Base-by-base conservation (phyloP, 1,140 invertebrate species). In the Protaetia brevitarsis region DNA sequence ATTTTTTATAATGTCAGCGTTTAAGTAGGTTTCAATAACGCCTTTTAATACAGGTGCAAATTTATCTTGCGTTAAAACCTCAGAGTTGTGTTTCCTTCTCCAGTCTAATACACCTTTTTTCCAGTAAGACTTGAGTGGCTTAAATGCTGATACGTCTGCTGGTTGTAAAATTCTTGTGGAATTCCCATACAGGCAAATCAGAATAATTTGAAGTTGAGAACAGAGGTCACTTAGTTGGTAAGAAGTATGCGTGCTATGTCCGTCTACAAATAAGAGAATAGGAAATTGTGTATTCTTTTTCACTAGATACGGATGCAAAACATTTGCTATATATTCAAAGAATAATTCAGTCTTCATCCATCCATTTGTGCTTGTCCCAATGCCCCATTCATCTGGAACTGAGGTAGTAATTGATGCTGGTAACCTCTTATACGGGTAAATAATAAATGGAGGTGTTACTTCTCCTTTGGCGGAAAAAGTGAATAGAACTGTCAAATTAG, bases 321-420 rank as follows among this genome's bases (percentile, higher is more conserved):
- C 66, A 67, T 79, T 75, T 59, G 65, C 65, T 30, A 78, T 70
- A 63, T 76, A 80, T 64, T 79, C 77, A 64, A 73, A 79, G 67
- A 80, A 79, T 2, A 71, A 19, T 68, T 74, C 71, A 26, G 66
- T 62, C 57, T 64, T 80, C 78, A 79, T 80, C 78, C 78, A 80
- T 2, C 78, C 74, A 57, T 58, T 77, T 10, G 74, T 72, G 63
- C 71, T 73, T 10, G 37, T 61, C 8, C 77, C 74, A 30, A 77
- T 64, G 13, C 72, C 76, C 77, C 77, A 80, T 23, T 58, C 37
- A 62, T 67, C 28, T 4, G 77, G 77, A 19, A 79, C 66, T 57
- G 62, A 70, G 11, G 68, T 63, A 6, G 65, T 68, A 51, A 79
- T 73, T 26, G 69, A 61, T 16, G 62, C n/a, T 26, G 72, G 69